Evolutionary conservation across 2,888 invertebrate species (phyloP).

Genomic region (Chalcosyrphus nemorum): DNA sequence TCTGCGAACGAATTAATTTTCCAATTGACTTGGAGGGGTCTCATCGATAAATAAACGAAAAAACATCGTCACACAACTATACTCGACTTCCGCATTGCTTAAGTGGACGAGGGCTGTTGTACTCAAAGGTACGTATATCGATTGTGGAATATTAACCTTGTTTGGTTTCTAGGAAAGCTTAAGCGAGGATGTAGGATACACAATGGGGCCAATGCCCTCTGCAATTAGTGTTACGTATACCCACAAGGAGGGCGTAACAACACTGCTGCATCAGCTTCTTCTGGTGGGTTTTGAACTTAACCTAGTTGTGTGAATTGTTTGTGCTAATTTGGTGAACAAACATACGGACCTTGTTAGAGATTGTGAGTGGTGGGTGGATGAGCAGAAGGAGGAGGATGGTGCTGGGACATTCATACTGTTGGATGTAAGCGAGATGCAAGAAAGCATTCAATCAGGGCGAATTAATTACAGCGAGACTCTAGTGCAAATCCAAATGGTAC

Average conservation of each 20-base stretch:
- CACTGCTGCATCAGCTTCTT: too few species aligned
- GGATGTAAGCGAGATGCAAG: background rate
- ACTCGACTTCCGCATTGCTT: constrained; percentile 19
- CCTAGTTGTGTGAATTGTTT: constrained; percentile 23
- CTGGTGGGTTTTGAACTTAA: constrained; percentile 36
- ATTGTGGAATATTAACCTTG: constrained; percentile 15
- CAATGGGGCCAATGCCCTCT: constrained; percentile 19
- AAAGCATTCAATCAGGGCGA: constrained; percentile 1
- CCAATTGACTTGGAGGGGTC: constrained; percentile 37
- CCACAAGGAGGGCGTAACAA: background rate
- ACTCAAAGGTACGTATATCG: background rate
- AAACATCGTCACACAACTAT: constrained; percentile 22
- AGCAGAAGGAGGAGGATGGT: background rate
- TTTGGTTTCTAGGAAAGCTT: background rate
- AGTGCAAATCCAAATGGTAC: background rate
- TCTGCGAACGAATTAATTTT: constrained; percentile 48
- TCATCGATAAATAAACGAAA: constrained; percentile 20
- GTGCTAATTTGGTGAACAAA: constrained; percentile 34
- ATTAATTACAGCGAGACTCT: constrained; percentile 16
- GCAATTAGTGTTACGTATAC: constrained; percentile 33
- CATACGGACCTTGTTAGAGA: background rate
- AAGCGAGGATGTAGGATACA: background rate
- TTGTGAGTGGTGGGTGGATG: too few species aligned
- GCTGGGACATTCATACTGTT: background rate
- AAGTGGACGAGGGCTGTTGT: background rate